Percentiles rank a stretch among this genome's conserved stretches.
phyloP scores from a whole-genome alignment of 2,113 vertebrate genomes.

The Sterna hirundo region DNA sequence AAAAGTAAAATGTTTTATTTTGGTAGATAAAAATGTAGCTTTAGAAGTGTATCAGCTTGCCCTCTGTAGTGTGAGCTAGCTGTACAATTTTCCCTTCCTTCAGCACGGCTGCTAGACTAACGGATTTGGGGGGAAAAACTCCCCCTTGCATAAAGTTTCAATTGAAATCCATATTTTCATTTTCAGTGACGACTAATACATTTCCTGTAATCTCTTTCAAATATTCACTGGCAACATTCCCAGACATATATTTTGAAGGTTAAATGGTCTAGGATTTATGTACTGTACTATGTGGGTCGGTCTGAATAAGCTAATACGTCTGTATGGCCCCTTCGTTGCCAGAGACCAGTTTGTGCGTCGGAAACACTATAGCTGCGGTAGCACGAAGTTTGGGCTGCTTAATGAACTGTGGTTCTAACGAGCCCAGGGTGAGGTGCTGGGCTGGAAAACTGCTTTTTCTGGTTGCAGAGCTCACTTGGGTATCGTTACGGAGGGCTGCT shows the following conservation, averaged over 20 bases:
- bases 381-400: background rate
- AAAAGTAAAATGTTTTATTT: constrained; percentile 48
- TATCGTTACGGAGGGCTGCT: background rate
- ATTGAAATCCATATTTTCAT: constrained; percentile 48
- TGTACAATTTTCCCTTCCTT: background rate
- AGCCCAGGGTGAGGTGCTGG: background rate
- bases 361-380: background rate
- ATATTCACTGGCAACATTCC: constrained; percentile 8
- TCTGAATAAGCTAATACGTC: background rate
- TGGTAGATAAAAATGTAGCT: constrained; percentile 23
- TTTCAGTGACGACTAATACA: constrained; percentile 32
- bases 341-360: background rate
- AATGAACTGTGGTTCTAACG: background rate
- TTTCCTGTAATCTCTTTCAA: constrained; percentile 41
- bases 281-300: background rate
- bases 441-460: constrained; percentile 13
- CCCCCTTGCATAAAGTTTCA: background rate
- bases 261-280: constrained; percentile 53
- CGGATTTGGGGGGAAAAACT: background rate
- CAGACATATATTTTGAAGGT: constrained; percentile 27
- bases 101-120: background rate
- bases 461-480: background rate
- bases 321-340: background rate
- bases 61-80: background rate
- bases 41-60: constrained; percentile 1